Percentiles rank a stretch among this genome's conserved stretches.
Evolutionary conservation across 1,140 invertebrate species (phyloP).

Genomic region (Habropoda laboriosa): DNA sequence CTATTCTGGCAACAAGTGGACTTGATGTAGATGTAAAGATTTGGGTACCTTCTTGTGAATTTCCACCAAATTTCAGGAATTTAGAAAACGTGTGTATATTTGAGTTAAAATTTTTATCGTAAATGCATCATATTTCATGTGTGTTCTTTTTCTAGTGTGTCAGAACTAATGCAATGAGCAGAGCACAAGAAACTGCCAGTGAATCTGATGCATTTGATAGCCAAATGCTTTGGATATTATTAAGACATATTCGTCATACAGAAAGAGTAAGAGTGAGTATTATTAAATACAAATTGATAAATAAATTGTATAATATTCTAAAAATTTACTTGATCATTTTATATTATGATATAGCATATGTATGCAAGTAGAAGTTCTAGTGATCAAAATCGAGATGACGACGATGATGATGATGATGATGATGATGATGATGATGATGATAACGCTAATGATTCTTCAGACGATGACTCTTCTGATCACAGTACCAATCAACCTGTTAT

Average conservation of each 20-base stretch:
- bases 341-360: not conserved
- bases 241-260: conserved; percentile 81
- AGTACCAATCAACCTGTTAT: conserved; percentile 56
- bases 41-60: conserved; percentile 90
- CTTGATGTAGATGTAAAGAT: conserved; percentile 96
- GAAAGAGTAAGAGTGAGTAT: conserved; percentile 69
- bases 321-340: conserved; percentile 8
- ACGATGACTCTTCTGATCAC: conserved; percentile 45
- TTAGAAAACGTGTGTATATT: conserved; percentile 81
- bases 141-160: conserved; percentile 70
- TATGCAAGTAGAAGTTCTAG: conserved; percentile 20
- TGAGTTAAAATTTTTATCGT: conserved; percentile 38
- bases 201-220: conserved; percentile 82
- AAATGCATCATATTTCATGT: conserved; percentile 20
- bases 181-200: conserved; percentile 78
- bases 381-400: conserved; percentile 31
- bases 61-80: conserved; percentile 81
- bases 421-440: conserved; percentile 41
- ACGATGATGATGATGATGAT: conserved; percentile 34
- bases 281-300: not conserved
- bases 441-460: conserved; percentile 43
- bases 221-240: conserved; percentile 83
- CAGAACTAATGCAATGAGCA: conserved; percentile 79
- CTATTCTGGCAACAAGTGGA: conserved; percentile 94
- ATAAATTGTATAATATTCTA: not conserved